Conservation (phyloP, 2,797 vertebrate species). For the Podarcis lilfordi region DNA sequence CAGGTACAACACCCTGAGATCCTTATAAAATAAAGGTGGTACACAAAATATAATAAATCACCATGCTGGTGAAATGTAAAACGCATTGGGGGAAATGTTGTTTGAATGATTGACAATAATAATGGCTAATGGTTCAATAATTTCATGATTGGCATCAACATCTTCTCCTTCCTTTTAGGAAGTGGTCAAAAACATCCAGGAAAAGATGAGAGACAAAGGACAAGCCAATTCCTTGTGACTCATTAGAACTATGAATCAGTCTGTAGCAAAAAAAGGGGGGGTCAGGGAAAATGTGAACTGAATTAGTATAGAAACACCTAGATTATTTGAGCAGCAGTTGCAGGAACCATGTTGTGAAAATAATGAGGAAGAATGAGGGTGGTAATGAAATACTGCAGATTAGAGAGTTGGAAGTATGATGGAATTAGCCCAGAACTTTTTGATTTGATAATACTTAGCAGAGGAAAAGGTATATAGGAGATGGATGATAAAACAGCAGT, state of each 20-base stretch:
- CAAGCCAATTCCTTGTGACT: not conserved
- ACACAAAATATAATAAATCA: too few relatives aligned
- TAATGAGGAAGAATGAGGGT: not conserved
- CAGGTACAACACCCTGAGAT: too few relatives aligned
- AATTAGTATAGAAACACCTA: not conserved
- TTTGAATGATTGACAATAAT: too few relatives aligned
- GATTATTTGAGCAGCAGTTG: not conserved
- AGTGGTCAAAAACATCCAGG: not conserved
- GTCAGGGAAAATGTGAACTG: not conserved
- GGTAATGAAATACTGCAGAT: slow-evolving; percentile 13
- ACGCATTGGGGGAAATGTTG: too few relatives aligned
- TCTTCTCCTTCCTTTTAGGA: too few relatives aligned
- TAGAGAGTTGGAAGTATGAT: not conserved
- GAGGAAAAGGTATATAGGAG: not conserved
- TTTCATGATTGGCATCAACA: too few relatives aligned
- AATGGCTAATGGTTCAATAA: too few relatives aligned
- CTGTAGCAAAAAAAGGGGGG: not conserved
- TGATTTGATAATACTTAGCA: slow-evolving; percentile 3
- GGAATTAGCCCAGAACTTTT: not conserved
- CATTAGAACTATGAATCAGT: not conserved
- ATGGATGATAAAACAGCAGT: not conserved
- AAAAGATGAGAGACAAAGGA: not conserved
- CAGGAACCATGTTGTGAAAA: slow-evolving; percentile 3
- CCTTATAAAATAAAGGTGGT: too few relatives aligned
- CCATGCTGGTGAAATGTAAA: too few relatives aligned